phyloP scores from a whole-genome alignment of 2,797 vertebrate species.

The Hoplostethus atlanticus region DNA sequence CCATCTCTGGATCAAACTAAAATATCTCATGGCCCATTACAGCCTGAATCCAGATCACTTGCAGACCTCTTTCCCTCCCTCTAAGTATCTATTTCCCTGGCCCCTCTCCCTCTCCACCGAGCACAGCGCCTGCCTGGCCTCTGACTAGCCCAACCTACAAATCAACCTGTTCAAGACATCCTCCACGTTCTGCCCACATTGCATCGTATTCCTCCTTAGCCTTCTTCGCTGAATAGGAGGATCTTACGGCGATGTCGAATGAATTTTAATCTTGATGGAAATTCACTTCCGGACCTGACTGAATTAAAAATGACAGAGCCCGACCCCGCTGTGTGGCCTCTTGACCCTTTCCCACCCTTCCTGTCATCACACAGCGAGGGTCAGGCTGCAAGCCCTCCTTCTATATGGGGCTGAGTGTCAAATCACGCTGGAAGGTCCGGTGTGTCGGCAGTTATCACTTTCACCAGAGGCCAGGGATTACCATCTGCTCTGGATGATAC shows the following conservation, averaged over 20 bases:
- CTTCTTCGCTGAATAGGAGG: not conserved
- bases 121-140: not conserved
- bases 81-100: not conserved
- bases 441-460: slow-evolving; percentile 17
- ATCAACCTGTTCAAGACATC: not conserved
- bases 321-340: not conserved
- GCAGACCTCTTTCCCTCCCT: not conserved
- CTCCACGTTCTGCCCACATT: not conserved
- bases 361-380: slow-evolving; percentile 18
- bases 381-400: not conserved
- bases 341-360: not conserved
- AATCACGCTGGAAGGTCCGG: slow-evolving; percentile 35
- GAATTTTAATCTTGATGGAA: not conserved
- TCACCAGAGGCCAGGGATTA: slow-evolving; percentile 28
- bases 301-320: not conserved
- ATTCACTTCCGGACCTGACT: not conserved
- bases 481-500: slow-evolving; percentile 1
- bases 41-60: not conserved
- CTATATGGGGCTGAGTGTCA: slow-evolving; percentile 55
- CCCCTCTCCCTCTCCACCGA: not conserved
- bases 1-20: slow-evolving; percentile 11
- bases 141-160: not conserved
- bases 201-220: not conserved
- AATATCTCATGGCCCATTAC: slow-evolving; percentile 1
- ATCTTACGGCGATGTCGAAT: not conserved